These are phyloP conservation scores for Lanistes nyassanus DNA, from an alignment of 1,140 invertebrate genomes.

Conservation along the genomic window DNA sequence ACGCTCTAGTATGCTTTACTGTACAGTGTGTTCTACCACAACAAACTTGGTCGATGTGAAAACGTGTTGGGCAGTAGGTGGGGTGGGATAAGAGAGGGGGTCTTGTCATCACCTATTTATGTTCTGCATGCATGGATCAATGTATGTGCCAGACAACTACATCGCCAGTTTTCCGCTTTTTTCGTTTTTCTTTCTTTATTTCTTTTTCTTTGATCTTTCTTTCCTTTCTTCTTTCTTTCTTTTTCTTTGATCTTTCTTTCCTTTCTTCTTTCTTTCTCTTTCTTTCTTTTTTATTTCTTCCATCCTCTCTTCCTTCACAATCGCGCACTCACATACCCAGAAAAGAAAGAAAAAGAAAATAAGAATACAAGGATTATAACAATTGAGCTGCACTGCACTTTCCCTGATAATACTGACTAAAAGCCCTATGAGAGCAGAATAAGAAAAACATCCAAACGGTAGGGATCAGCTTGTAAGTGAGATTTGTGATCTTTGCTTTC, in stretches of 20 bases:
- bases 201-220: neutral
- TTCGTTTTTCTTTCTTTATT: constrained; percentile 3
- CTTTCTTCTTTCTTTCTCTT: constrained; percentile 8
- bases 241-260: neutral
- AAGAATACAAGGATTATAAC: no score
- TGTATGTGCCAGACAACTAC: neutral
- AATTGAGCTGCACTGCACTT: no score
- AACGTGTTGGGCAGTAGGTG: neutral
- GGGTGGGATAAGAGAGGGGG: neutral
- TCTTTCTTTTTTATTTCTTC: neutral
- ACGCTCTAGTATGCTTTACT: neutral
- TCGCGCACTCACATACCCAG: no score
- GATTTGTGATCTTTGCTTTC: no score
- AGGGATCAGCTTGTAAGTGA: no score
- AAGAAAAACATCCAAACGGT: no score
- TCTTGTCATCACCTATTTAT: no score
- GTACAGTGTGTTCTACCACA: neutral
- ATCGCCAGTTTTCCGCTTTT: neutral
- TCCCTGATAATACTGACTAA: no score
- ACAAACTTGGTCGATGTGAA: neutral
- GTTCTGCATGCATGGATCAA: neutral
- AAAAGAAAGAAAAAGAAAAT: no score
- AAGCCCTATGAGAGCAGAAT: no score
- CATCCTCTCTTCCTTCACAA: neutral
- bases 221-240: neutral